These are phyloP conservation scores for Collichthys lucidus DNA, from an alignment of 2,113 vertebrate species.

Conservation along the genomic window DNA sequence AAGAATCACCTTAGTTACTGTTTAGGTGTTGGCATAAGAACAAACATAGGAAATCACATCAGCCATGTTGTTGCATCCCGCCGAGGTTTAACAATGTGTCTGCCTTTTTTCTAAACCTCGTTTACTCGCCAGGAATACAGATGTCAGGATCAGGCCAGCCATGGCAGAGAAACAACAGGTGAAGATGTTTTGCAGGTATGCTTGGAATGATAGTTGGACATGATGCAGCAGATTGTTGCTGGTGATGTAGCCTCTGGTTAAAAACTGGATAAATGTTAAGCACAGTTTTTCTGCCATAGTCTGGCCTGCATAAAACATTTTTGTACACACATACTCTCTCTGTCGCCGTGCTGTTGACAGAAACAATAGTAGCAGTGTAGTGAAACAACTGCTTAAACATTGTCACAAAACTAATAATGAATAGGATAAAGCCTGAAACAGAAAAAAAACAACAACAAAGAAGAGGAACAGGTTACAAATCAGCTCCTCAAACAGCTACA, in stretches of 20 bases:
- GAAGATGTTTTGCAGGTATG: slow-evolving; percentile 16
- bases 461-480: neutral
- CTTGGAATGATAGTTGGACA: neutral
- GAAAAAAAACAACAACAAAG: neutral
- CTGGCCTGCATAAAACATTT: neutral
- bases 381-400: slow-evolving; percentile 6
- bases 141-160: neutral
- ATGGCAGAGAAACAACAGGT: slow-evolving; percentile 9
- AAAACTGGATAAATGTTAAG: neutral
- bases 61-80: neutral
- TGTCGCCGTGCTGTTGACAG: neutral
- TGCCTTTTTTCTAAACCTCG: slow-evolving; percentile 12
- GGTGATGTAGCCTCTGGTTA: neutral
- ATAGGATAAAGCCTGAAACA: neutral
- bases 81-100: neutral
- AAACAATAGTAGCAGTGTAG: neutral
- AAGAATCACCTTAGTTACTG: slow-evolving; percentile 21
- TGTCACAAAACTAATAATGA: neutral
- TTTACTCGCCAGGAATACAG: slow-evolving; percentile 5
- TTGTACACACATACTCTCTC: neutral
- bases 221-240: slow-evolving; percentile 21
- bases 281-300: neutral
- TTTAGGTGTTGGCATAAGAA: slow-evolving; percentile 31
- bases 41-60: slow-evolving; percentile 10
- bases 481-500: neutral